Evolutionary conservation across 2,888 invertebrate genomes (phyloP).

Genomic region (Drosophila putrida): DNA sequence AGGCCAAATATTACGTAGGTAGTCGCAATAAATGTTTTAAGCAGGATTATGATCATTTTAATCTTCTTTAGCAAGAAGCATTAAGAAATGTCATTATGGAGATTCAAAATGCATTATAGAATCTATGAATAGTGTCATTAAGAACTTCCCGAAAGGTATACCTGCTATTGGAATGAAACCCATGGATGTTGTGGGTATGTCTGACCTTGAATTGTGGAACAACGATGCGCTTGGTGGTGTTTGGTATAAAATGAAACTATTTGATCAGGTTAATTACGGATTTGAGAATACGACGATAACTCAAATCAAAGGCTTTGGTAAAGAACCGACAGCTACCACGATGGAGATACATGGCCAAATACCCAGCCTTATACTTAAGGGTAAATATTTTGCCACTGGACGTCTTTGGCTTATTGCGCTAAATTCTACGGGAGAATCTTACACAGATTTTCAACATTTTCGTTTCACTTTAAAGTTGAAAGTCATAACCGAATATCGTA

Average conservation of each 20-base stretch:
- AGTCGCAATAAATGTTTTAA: neutral
- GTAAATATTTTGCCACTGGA: constrained; percentile 37
- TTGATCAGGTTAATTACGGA: constrained; percentile 47
- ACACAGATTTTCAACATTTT: constrained; percentile 59
- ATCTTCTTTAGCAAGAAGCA: constrained; percentile 18
- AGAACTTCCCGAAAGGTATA: constrained; percentile 34
- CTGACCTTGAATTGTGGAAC: constrained; percentile 33
- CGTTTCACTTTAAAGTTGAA: constrained; percentile 52
- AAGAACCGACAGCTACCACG: constrained; percentile 45
- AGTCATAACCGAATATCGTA: constrained; percentile 46
- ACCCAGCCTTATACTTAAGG: constrained; percentile 51
- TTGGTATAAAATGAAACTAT: constrained; percentile 34
- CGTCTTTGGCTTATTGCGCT: constrained; percentile 14
- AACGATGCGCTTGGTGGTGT: constrained; percentile 1
- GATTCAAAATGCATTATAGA: constrained; percentile 39
- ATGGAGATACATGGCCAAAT: constrained; percentile 60
- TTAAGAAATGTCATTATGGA: constrained; percentile 52
- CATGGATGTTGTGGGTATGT: constrained; percentile 37
- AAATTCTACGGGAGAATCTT: constrained; percentile 34
- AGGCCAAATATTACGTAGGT: constrained; percentile 37
- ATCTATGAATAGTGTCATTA: constrained; percentile 44
- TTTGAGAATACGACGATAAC: constrained; percentile 58
- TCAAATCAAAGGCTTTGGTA: constrained; percentile 55
- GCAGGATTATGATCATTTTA: neutral
- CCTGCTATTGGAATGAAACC: constrained; percentile 45